phyloP scores from a whole-genome alignment of 2,113 vertebrate genomes.

The Himantopus leucocephalus region DNA sequence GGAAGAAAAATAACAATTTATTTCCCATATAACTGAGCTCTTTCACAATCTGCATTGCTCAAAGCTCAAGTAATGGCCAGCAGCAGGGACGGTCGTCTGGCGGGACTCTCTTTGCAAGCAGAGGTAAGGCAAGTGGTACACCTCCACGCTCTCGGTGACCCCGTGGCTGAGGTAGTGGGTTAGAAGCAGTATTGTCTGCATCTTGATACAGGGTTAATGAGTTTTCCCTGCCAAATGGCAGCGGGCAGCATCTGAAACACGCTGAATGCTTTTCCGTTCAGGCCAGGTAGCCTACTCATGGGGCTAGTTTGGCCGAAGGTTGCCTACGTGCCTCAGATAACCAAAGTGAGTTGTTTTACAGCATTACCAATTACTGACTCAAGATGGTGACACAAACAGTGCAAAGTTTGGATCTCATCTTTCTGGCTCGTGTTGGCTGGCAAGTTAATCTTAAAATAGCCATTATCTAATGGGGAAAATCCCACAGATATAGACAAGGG shows the following conservation, averaged over 20 bases:
- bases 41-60: slow-evolving; percentile 31
- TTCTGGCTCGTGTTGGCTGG: slow-evolving; percentile 5
- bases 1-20: slow-evolving; percentile 21
- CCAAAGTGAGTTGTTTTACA: slow-evolving; percentile 55
- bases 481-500: slow-evolving; percentile 41
- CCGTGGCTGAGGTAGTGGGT: neutral
- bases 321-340: slow-evolving; percentile 27
- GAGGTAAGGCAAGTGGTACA: neutral
- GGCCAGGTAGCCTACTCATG: neutral
- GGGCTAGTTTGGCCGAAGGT: neutral
- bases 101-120: neutral
- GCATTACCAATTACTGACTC: slow-evolving; percentile 71
- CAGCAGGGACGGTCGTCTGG: neutral
- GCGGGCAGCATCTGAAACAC: neutral
- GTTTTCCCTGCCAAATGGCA: neutral
- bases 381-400: slow-evolving; percentile 73
- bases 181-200: neutral
- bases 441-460: slow-evolving; percentile 72
- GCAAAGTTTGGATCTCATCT: slow-evolving; percentile 67
- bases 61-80: neutral
- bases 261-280: neutral
- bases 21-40: neutral
- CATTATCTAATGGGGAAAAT: slow-evolving; percentile 63
- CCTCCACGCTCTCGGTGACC: neutral
- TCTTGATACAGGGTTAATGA: neutral